phyloP scores from a whole-genome alignment of 2,888 invertebrate genomes.

The Seira musarum region DNA sequence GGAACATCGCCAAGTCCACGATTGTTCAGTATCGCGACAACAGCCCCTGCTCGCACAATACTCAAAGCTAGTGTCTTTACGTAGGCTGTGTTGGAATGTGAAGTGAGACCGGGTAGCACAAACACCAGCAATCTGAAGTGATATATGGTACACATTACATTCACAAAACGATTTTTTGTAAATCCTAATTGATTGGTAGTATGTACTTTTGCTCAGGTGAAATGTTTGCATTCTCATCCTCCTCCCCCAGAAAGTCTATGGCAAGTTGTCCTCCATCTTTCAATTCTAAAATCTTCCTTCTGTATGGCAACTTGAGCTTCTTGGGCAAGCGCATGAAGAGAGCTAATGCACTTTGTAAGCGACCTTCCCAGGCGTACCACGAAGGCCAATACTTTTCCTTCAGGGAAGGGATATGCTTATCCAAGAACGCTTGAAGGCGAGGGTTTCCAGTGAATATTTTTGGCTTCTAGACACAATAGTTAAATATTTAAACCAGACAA shows the following conservation, averaged over 20 bases:
- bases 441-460: slow-evolving; percentile 79
- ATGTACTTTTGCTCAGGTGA: slow-evolving; percentile 74
- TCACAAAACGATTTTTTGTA: too few relatives aligned
- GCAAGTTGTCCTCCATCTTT: slow-evolving; percentile 86
- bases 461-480: slow-evolving; percentile 77
- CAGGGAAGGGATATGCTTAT: slow-evolving; percentile 79
- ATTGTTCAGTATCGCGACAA: slow-evolving; percentile 29
- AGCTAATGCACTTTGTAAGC: slow-evolving; percentile 64
- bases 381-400: slow-evolving; percentile 85
- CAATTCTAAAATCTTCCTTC: slow-evolving; percentile 78
- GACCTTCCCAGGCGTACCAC: slow-evolving; percentile 77
- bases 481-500: slow-evolving; percentile 8
- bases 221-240: slow-evolving; percentile 48
- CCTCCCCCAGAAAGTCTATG: slow-evolving; percentile 79
- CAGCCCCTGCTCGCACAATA: slow-evolving; percentile 23
- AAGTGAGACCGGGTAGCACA: slow-evolving; percentile 28
- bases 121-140: slow-evolving; percentile 30
- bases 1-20: slow-evolving; percentile 37
- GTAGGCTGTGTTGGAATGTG: slow-evolving; percentile 17
- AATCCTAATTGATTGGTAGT: too few relatives aligned
- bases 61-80: slow-evolving; percentile 31
- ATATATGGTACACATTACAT: too few relatives aligned
- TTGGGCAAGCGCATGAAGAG: slow-evolving; percentile 58
- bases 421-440: slow-evolving; percentile 78
- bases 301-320: slow-evolving; percentile 52